Evolutionary conservation across 2,797 vertebrate genomes (phyloP).

Genomic region (Diglossa cyanea): DNA sequence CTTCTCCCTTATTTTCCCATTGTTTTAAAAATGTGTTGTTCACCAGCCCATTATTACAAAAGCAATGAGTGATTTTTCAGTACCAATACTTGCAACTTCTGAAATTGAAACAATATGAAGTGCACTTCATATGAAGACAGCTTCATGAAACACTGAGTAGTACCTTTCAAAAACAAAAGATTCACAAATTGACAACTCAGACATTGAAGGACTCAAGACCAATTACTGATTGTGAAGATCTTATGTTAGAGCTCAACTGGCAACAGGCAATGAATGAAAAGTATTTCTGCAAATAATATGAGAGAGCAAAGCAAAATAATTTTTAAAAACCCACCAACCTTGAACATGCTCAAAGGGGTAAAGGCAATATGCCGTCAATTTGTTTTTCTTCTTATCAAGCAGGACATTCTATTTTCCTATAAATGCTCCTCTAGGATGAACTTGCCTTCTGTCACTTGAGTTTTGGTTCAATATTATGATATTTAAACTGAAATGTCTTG

Average conservation of each 20-base stretch:
- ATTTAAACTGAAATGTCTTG: not conserved
- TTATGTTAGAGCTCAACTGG: not conserved
- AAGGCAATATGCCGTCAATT: not conserved
- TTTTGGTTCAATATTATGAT: not conserved
- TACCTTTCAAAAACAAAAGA: not conserved
- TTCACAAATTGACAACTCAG: not conserved
- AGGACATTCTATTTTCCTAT: not conserved
- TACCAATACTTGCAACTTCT: not conserved
- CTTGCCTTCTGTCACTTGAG: not conserved
- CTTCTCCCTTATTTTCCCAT: not conserved
- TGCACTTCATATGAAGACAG: not conserved
- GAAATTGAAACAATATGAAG: not conserved
- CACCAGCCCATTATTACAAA: not conserved
- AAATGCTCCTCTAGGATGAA: not conserved
- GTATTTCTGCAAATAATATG: not conserved
- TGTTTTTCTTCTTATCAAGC: not conserved
- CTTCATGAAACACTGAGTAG: not conserved
- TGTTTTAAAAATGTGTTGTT: not conserved
- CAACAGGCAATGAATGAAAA: not conserved
- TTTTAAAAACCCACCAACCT: fast-evolving
- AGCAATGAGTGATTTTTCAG: not conserved
- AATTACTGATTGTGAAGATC: not conserved
- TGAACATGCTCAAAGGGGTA: not conserved
- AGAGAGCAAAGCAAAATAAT: not conserved
- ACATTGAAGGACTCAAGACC: not conserved